Evolutionary conservation across 2,888 invertebrate species (phyloP), one percentile per base, ranked within the genome.

Genomic region (Fragum whitleyi): DNA sequence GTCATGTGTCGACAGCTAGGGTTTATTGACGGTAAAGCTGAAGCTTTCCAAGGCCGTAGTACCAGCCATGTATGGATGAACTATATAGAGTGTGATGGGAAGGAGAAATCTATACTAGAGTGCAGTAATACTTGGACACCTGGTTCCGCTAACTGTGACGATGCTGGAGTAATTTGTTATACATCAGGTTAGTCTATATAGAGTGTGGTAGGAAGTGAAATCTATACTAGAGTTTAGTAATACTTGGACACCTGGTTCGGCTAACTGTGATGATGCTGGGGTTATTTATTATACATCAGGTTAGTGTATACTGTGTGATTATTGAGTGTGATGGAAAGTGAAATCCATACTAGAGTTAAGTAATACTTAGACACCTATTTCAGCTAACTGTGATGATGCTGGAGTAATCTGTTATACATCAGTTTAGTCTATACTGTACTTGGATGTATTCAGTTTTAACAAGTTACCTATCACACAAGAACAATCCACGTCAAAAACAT

Each of bases 41-140:
- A 79, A 23, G 68, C 47, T 2, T 79, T 83, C 21, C 53, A 39
- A 0, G 71, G 67, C 9, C 65, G 80, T 0, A 77, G 78, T n/a
- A 74, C 73, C 11, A 84, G 81, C 16, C 85, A 85, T 62, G 86
- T 86, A 87, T 95, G 96, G 92, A 96, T 97, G 94, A 96, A 96
- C 90, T 96, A 96, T 87, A 94, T 97, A 0, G 94, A 95, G 39
- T 97, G 97, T 90, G 90, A 93, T 0, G 97, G 97, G n/a, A 95
- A 96, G 84, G 97, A 97, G 92, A 95, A 95, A 0, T 95, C 95
- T 0, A 90, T 97, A 0, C 94, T 95, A 72, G 95, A 96, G 82
- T 97, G 97, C 89, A 86, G 70, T 39, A 83, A 87, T 62, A 83
- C 75, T 1, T 90, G 89, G 89, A 87, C 85, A 23, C 85, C 88